Evolutionary conservation across 2,888 invertebrate genomes (phyloP), one percentile per base, ranked within the genome.

Genomic region (Lypha dubia): DNA sequence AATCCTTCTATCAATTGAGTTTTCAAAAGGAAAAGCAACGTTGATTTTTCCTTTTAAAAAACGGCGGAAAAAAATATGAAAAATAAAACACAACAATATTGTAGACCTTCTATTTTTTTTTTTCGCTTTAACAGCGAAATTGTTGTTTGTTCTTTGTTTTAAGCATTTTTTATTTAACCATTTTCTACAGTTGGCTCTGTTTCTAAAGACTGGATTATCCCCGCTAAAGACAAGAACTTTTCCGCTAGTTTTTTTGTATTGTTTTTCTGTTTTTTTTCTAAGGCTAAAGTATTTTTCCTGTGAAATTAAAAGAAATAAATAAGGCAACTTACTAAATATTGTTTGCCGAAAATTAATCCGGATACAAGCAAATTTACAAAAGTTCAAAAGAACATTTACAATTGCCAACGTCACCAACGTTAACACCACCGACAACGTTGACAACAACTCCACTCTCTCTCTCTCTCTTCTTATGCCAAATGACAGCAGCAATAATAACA

Each of bases 261-360:
- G 35, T 32, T 49, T 35, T 35, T 17, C 2, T 41, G 17, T n/a
- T 20, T 35, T 20, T 35, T 75, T 56, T 49, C 60, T 53, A 8
- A 41, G 38, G 35, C 71, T 75, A 56, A 79, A 79, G 56, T 73
- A 65, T 73, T 79, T 79, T 84, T 81, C 77, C 84, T 81, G 84
- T 63, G 63, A 77, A 84, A 81, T 84, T 84, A 79, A 84, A 84
- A 81, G 77, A 46, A 81, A 84, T 79, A 81, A 84, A 81, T 74
- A 79, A 60, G 81, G 74, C 81, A 84, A 81, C 84, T 79, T 70
- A 24, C 70, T 81, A 81, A 84, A 79, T 84, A 84, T 84, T 81
- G 73, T 81, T 81, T 85, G 73, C 80, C 82, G 79, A 86, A 87
- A 87, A 85, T 87, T 86, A 87, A 87, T 87, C 87, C 87, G 87